Evolutionary conservation across 2,888 invertebrate species (phyloP), one percentile per base, ranked within the genome.

Genomic region (Drosophila mercatorum): DNA sequence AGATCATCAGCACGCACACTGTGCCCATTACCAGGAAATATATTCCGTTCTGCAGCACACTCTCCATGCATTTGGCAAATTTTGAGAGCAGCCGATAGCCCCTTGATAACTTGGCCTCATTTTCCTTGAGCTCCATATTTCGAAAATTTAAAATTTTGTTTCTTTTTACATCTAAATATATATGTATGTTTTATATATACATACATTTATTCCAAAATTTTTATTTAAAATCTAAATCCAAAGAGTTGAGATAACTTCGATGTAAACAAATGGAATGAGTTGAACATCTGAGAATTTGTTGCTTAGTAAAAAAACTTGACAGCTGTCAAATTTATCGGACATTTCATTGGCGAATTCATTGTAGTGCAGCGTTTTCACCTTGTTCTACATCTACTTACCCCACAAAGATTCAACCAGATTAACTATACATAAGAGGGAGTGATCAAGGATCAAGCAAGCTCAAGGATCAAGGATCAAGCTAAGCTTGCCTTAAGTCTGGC

Each of bases 11-110:
- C 38, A 73, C 17, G 10, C 63, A 65, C 11, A 79, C 7, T 5
- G 63, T 44, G 7, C 61, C 52, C 38, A 82, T 22, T 5, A 73
- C n/a, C 3, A 79, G 22, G 34, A 79, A 76, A 11, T 65, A 79
- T 5, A 82, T 7, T 8, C 72, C 26, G 26, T 81, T 76, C 47
- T 75, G 68, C 14, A 80, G 34, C 49, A 81, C 17, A 6, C 41
- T 26, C 2, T 40, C 57, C 6, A 72, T 0, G 38, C 46, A 34
- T 60, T n/a, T n/a, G 51, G 5, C 3, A 0, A 41, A 5, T 5
- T n/a, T 38, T 0, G 43, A 22, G 0, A 58, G 7, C 4, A 51
- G 41, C 4, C 28, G 49, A 2, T 17, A 31, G 1, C 10, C 41
- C 14, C 11, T 31, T n/a, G 55, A 41, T 3, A 11, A 17, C 17